A percentile compares a stretch with the other conserved stretches of the same genome.
These are phyloP conservation scores for Nemopilema nomurai DNA, from an alignment of 30 jellyfish, hydroid and myxozoan genomes.

Conservation along the genomic window DNA sequence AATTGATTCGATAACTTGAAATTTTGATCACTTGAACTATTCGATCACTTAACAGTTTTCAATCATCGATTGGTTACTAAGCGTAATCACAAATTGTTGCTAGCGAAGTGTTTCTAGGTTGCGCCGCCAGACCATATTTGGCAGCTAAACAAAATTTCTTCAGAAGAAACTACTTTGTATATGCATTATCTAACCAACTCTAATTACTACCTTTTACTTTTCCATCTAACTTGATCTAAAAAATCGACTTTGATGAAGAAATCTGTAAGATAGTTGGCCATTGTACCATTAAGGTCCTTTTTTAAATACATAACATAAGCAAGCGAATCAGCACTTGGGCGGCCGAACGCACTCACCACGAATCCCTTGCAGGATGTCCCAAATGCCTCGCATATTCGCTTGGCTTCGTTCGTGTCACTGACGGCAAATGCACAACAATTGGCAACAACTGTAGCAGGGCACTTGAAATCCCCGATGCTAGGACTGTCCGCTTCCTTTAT, in stretches of 20 bases:
- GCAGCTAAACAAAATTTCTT: too few relatives aligned
- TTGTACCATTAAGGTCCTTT: constrained; percentile 49
- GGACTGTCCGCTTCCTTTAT: constrained; percentile 89
- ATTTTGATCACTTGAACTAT: too few relatives aligned
- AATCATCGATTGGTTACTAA: too few relatives aligned
- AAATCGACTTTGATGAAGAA: constrained; percentile 66
- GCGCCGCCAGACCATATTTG: too few relatives aligned
- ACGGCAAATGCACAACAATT: constrained; percentile 83
- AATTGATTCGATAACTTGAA: too few relatives aligned
- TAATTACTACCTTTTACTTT: constrained; percentile 26
- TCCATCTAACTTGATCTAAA: constrained; percentile 71
- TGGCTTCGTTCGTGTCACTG: constrained; percentile 66
- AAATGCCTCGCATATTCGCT: constrained; percentile 80
- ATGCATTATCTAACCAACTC: neutral
- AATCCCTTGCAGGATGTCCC: constrained; percentile 76
- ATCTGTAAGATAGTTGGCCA: constrained; percentile 75
- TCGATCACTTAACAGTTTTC: too few relatives aligned
- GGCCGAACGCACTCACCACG: constrained; percentile 72
- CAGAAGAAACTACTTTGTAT: neutral
- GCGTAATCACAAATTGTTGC: too few relatives aligned
- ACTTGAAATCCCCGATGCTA: constrained; percentile 69
- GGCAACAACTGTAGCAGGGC: constrained; percentile 75
- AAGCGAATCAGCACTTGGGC: constrained; percentile 40
- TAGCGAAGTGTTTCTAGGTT: too few relatives aligned
- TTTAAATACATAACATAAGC: constrained; percentile 76